Evolutionary conservation across 2,888 invertebrate genomes (phyloP).

Genomic region (Argyresthia albistria): DNA sequence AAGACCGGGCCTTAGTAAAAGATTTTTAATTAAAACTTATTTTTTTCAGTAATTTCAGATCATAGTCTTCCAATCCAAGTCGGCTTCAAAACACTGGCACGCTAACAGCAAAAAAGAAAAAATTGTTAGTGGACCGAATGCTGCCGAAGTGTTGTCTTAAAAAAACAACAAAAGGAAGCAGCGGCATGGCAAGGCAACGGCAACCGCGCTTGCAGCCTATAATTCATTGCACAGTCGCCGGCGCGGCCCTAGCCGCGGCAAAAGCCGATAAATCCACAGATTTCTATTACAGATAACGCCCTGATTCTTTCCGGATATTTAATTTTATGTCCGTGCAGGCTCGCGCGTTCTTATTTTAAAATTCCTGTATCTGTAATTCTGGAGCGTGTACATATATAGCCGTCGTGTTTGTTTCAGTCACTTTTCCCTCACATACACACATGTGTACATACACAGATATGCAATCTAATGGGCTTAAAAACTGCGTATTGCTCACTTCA

Average conservation of each 20-base stretch:
- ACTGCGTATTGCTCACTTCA: too few species aligned
- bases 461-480: too few species aligned
- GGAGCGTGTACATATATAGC: background rate
- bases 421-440: too few species aligned
- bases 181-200: conserved; percentile 21
- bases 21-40: too few species aligned
- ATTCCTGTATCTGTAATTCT: conserved; percentile 11
- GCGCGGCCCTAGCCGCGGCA: background rate
- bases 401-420: background rate
- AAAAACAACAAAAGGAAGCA: conserved; percentile 10
- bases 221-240: conserved; percentile 36
- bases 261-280: conserved; percentile 57
- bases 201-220: conserved; percentile 35
- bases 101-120: too few species aligned
- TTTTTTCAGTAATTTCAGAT: too few species aligned
- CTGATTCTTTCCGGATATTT: conserved; percentile 65
- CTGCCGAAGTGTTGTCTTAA: conserved; percentile 11
- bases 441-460: too few species aligned
- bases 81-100: too few species aligned
- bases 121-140: too few species aligned
- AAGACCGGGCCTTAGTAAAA: too few species aligned
- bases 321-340: conserved; percentile 47
- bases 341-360: conserved; percentile 33
- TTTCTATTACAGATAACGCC: conserved; percentile 65
- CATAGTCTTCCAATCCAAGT: too few species aligned